Evolutionary conservation across 1,140 invertebrate species (phyloP), one percentile per base, ranked within the genome.

Genomic region (Conopomorpha cramerella): DNA sequence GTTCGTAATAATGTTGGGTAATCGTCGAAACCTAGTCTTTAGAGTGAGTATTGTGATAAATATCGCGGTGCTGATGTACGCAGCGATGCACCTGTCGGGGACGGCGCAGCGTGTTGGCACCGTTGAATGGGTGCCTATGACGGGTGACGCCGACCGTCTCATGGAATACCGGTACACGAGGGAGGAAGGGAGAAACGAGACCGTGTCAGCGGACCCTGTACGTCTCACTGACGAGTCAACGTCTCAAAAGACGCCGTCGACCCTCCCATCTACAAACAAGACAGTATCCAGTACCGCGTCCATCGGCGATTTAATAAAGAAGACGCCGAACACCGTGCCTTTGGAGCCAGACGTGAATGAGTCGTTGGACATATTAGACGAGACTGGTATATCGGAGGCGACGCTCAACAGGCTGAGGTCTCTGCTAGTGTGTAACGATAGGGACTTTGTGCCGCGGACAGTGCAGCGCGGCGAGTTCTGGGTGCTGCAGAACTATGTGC

Each of bases 401-500:
- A 72, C 74, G 0, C 39, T 73, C 10, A 40, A 46, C 7, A 51
- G 53, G 8, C 49, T 79, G 23, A 59, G 72, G 3, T 52, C 61
- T 7, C 45, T 81, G 6, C 54, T 82, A 14, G 73, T 71, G 17
- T 92, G 90, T 53, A 77, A 84, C 36, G 88, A 91, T 41, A 85
- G 80, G 41, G 78, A 82, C 1, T 76, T 79, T 46, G 67, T 81
- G 18, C 81, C 84, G 8, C 81, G 82, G 42, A 88, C 84, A 8
- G 78, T 85, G 31, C 91, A 93, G 55, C 82, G 91, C 6, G 92
- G 92, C 8, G 90, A 92, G 50, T 95, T 89, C 57, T 94, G 91
- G 91, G 90, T 95, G 36, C 77, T 96, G 7, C 90, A 93, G 64
- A 93, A 95, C 76, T 95, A 93, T 59, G 83, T 95, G 33, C 73